phyloP scores from a whole-genome alignment of 2,113 vertebrate genomes.

The Phoenicopterus ruber region DNA sequence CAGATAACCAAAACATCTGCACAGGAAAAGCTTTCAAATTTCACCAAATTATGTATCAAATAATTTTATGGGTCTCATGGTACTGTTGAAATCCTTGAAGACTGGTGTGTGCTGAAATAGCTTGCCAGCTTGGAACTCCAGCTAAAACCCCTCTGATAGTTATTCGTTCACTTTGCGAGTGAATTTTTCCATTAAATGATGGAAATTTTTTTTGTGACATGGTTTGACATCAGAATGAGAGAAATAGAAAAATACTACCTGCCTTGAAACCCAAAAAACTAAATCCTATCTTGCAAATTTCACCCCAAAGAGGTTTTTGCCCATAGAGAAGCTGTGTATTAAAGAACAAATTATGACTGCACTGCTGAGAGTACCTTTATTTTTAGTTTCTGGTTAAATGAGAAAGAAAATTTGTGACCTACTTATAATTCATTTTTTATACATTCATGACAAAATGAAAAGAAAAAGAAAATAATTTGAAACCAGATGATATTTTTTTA shows the following conservation, averaged over 20 bases:
- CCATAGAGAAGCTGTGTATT: not conserved
- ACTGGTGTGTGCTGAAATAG: not conserved
- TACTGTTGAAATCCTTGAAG: not conserved
- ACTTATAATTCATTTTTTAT: not conserved
- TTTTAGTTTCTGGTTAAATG: not conserved
- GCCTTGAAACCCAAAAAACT: not conserved
- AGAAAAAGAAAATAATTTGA: not conserved
- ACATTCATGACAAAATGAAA: not conserved
- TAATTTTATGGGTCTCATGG: not conserved
- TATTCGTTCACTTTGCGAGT: not conserved
- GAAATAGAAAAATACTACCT: not conserved
- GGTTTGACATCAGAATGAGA: not conserved
- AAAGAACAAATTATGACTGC: not conserved
- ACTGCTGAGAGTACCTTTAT: not conserved
- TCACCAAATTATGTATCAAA: slow-evolving; percentile 10
- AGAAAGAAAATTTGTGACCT: not conserved
- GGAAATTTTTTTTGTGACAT: not conserved
- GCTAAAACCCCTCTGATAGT: not conserved
- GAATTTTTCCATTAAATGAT: not conserved
- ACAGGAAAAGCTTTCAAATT: slow-evolving; percentile 14
- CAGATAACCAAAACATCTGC: slow-evolving; percentile 17
- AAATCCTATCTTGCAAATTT: not conserved
- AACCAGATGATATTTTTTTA: not conserved
- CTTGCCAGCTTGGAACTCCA: not conserved
- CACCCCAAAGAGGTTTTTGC: not conserved